Evolutionary conservation across 2,888 invertebrate genomes (phyloP), one percentile per base, ranked within the genome.

Genomic region (Leptinotarsa peninsularis): DNA sequence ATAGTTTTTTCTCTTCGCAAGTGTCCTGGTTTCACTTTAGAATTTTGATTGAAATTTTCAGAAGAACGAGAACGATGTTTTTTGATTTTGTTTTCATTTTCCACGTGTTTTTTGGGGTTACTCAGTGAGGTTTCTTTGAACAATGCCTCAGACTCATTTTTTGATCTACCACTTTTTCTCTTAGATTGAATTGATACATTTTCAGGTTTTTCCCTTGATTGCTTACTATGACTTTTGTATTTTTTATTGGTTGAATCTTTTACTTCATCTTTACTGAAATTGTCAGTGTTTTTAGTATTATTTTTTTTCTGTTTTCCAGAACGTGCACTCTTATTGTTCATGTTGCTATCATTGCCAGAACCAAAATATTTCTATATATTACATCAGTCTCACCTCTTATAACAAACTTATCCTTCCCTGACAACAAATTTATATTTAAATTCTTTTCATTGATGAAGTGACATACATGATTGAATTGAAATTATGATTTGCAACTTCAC

Each of bases 1-100:
- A 79, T 75, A 17, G 79, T 79, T 27, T 79, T 79, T 73, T 74
- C 73, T 43, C 72, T 75, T 1, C 75, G 76, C 21, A 79, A 54
- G 43, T 50, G 56, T 23, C 60, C 68, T 43, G 63, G 49, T 72
- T 58, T 69, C 33, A 18, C 58, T 73, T 56, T 72, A 63, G 4
- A 60, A 4, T 33, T 72, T 58, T 23, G 15, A 63, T 63, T 43
- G 43, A 63, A 63, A 43, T 63, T 63, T 27, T 70, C 72, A 23
- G 66, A 33, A 49, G 72, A 73, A 23, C 18, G 67, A 15, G 74
- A 67, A 3, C 63, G 60, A 7, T 23, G 71, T 21, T 50, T 17
- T 49, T 49, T 67, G 7, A 27, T 68, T 52, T 60, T 54, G 2
- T 27, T n/a, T 43, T 52, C 21, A n/a, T 67, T 63, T 50, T 73